Conservation (phyloP, 2,113 vertebrate species). For the Passerina amoena region DNA sequence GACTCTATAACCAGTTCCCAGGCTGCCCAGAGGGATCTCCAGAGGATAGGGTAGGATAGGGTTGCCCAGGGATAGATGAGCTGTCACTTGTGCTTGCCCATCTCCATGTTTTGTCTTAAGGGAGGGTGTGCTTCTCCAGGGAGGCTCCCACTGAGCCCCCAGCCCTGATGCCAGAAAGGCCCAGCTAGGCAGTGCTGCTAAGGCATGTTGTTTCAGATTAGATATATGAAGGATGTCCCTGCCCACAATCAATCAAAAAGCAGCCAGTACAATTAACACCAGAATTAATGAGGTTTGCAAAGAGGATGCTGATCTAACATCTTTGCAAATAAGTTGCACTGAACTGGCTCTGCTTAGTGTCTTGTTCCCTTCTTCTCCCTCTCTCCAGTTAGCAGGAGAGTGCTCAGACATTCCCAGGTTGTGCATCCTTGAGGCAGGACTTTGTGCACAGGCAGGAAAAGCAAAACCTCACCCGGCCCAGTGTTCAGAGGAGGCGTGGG, state of each 20-base stretch:
- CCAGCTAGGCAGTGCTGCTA: background rate
- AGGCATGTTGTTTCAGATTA: background rate
- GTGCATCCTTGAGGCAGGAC: background rate
- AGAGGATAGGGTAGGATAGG: no score
- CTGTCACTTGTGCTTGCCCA: background rate
- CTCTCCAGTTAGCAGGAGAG: background rate
- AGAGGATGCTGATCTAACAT: background rate
- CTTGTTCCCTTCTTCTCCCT: background rate
- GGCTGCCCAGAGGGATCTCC: background rate
- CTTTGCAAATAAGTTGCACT: background rate
- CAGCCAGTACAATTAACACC: background rate
- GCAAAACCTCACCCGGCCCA: slow-evolving; percentile 4
- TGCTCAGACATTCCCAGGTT: background rate
- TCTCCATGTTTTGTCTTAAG: background rate
- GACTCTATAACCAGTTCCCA: background rate
- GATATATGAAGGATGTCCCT: background rate
- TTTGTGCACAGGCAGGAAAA: background rate
- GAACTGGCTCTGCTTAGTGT: background rate
- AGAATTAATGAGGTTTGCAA: background rate
- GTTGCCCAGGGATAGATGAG: background rate
- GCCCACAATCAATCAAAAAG: background rate
- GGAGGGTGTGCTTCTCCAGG: background rate
- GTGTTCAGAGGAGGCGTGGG: background rate
- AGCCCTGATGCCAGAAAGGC: background rate
- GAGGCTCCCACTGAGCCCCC: background rate